These are phyloP conservation scores for Ochlodes sylvanus DNA, from an alignment of 2,888 invertebrate genomes.

Conservation along the genomic window DNA sequence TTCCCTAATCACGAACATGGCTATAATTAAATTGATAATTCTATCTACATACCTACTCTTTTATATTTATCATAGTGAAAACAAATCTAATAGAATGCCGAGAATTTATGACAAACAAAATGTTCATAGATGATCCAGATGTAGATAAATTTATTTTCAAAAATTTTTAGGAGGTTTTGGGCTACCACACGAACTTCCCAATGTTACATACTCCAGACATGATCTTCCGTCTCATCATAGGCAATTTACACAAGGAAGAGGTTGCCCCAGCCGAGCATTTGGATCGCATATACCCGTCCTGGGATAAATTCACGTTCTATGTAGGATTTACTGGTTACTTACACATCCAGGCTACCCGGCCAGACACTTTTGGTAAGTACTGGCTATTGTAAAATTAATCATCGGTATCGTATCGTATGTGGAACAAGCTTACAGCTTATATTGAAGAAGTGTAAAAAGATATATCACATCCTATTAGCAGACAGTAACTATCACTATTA, in stretches of 20 bases:
- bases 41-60: too few relatives aligned
- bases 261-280: not conserved
- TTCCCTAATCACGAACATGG: too few relatives aligned
- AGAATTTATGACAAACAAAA: too few relatives aligned
- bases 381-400: not conserved
- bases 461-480: too few relatives aligned
- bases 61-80: too few relatives aligned
- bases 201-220: not conserved
- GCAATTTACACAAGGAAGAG: slow-evolving; percentile 59
- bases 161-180: slow-evolving; percentile 56
- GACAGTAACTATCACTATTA: too few relatives aligned
- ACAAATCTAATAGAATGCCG: too few relatives aligned
- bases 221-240: slow-evolving; percentile 45
- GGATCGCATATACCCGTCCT: not conserved
- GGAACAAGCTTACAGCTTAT: too few relatives aligned
- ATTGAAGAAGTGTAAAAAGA: too few relatives aligned
- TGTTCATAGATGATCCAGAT: too few relatives aligned
- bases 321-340: slow-evolving; percentile 61
- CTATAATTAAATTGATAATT: too few relatives aligned
- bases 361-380: slow-evolving; percentile 88
- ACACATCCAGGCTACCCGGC: slow-evolving; percentile 88
- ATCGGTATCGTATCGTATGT: too few relatives aligned
- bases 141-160: not conserved
- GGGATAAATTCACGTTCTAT: slow-evolving; percentile 41
- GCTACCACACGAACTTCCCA: slow-evolving; percentile 87